Conservation (phyloP, 1,140 invertebrate species). For the Drosophila erecta region DNA sequence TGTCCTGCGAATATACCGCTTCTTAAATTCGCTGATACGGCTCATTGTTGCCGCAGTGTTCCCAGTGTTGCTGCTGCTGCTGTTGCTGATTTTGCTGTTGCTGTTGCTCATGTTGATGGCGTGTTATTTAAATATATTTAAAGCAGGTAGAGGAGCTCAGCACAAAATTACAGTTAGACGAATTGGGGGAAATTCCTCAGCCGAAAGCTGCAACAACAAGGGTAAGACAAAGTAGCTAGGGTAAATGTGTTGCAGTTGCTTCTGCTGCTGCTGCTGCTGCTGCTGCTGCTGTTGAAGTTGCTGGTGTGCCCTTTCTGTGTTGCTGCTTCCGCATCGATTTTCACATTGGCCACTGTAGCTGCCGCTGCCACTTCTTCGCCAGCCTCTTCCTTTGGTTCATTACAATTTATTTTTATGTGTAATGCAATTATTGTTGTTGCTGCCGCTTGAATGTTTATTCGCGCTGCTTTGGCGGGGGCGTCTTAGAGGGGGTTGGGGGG, state of each 20-base stretch:
- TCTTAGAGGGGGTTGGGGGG: not conserved
- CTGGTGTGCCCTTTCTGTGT: conserved; percentile 34
- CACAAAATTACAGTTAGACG: conserved; percentile 48
- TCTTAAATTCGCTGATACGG: not conserved
- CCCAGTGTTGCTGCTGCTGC: conserved; percentile 16
- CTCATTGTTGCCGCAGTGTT: conserved; percentile 12
- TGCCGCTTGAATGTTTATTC: conserved; percentile 58
- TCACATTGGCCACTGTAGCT: conserved; percentile 61
- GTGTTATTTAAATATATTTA: conserved; percentile 60
- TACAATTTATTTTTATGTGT: conserved; percentile 83
- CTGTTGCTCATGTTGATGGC: conserved; percentile 57
- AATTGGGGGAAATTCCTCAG: conserved; percentile 46
- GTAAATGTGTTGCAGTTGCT: conserved; percentile 16
- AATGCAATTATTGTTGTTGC: conserved; percentile 78
- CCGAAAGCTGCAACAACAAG: conserved; percentile 8
- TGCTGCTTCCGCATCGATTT: conserved; percentile 80
- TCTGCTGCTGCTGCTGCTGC: conserved; percentile 37
- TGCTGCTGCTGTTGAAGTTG: conserved; percentile 6
- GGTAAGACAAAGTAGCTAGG: conserved; percentile 46
- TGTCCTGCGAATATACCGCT: not conserved
- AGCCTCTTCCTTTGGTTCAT: conserved; percentile 76
- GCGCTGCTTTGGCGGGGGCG: conserved; percentile 62
- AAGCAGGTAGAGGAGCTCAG: conserved; percentile 14
- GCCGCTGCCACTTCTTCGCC: conserved; percentile 18
- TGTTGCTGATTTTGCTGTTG: conserved; percentile 20